Conservation (phyloP, 2,888 invertebrate species). For the Zele albiditarsus region DNA sequence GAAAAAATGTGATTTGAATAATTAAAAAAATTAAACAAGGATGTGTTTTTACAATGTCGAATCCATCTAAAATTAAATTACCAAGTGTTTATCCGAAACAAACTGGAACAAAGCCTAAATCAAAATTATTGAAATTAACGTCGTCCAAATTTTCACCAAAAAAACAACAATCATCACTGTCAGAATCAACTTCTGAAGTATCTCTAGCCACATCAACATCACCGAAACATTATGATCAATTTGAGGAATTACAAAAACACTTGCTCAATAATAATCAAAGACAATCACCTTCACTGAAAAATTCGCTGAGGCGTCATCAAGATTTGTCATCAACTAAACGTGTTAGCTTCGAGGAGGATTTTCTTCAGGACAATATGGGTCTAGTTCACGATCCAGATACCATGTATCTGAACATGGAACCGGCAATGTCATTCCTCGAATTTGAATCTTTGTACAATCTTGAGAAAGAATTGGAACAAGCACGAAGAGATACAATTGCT, state of each 20-base stretch:
- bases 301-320: constrained; percentile 52
- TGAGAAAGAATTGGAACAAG: constrained; percentile 62
- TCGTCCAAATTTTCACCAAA: constrained; percentile 53
- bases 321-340: constrained; percentile 40
- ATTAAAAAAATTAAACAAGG: constrained; percentile 25
- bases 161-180: constrained; percentile 45
- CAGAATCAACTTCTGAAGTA: constrained; percentile 31
- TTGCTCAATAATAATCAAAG: constrained; percentile 38
- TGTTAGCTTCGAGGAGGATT: constrained; percentile 53
- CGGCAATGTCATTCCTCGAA: constrained; percentile 62
- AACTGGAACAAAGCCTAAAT: constrained; percentile 63
- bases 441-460: constrained; percentile 65
- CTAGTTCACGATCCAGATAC: constrained; percentile 50
- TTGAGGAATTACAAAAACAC: constrained; percentile 44
- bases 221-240: constrained; percentile 42
- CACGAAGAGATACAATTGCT: constrained; percentile 55
- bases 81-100: constrained; percentile 52
- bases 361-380: constrained; percentile 58
- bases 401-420: constrained; percentile 47
- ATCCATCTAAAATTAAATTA: constrained; percentile 56
- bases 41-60: constrained; percentile 51
- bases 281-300: constrained; percentile 52
- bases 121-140: constrained; percentile 55
- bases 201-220: constrained; percentile 35
- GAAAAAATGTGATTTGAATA: constrained; percentile 1